Conservation (phyloP, 2,888 invertebrate species). For the Dasysyrphus tricinctus region DNA sequence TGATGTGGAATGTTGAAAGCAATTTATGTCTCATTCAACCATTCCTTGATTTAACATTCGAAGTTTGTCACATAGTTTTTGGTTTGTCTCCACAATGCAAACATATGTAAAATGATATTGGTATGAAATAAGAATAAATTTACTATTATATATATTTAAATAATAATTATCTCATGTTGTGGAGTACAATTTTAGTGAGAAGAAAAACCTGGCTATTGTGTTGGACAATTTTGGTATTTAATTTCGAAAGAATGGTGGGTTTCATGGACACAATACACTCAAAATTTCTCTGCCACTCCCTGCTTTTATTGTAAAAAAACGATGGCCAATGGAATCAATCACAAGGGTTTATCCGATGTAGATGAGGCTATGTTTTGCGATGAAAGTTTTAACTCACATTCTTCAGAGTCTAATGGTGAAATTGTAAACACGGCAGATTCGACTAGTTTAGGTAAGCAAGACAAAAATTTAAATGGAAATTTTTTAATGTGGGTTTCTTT, state of each 20-base stretch:
- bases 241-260: too few species aligned
- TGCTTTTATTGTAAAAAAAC: conserved; percentile 84
- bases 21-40: conserved; percentile 86
- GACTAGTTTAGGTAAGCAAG: conserved; percentile 81
- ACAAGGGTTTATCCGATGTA: conserved; percentile 79
- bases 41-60: too few species aligned
- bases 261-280: too few species aligned
- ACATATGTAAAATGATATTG: too few species aligned
- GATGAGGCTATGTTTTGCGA: conserved; percentile 88
- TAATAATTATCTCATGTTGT: too few species aligned
- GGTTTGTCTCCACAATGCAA: too few species aligned
- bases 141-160: too few species aligned
- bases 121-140: too few species aligned
- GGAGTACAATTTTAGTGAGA: too few species aligned
- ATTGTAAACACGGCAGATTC: conserved; percentile 86
- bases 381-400: conserved; percentile 88
- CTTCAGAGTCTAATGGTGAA: conserved; percentile 88
- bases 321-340: conserved; percentile 75
- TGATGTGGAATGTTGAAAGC: conserved; percentile 92
- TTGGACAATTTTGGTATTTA: too few species aligned
- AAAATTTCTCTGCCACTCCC: conserved; percentile 81
- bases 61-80: too few species aligned
- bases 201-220: too few species aligned
- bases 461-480: neutral
- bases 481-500: neutral